Evolutionary conservation across 2,888 invertebrate genomes (phyloP).

Genomic region (Rotaria sp.): DNA sequence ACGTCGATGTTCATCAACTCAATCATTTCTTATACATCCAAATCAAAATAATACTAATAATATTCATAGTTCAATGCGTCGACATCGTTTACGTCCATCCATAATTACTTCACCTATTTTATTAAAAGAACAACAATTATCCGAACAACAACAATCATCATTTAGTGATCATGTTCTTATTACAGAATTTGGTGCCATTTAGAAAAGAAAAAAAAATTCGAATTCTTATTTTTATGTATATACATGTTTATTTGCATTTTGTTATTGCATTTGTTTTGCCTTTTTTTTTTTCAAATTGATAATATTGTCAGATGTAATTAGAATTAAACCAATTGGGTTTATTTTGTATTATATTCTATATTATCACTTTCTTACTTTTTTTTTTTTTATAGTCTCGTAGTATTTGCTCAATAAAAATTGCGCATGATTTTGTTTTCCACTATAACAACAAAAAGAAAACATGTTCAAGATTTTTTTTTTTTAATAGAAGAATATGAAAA

Average conservation of each 20-base stretch:
- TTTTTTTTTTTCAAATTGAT: not conserved
- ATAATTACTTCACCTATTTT: not conserved
- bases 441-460: not conserved
- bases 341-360: not conserved
- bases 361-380: not conserved
- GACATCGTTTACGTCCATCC: not conserved
- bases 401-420: not conserved
- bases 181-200: constrained; percentile 26
- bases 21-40: constrained; percentile 1
- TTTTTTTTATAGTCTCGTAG: not conserved
- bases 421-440: not conserved
- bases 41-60: not conserved
- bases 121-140: not conserved
- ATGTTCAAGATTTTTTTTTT: no score
- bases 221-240: not conserved
- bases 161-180: not conserved
- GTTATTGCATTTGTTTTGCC: not conserved
- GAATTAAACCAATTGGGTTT: not conserved
- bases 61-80: constrained; percentile 3
- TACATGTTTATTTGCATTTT: not conserved
- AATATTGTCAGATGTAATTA: constrained; percentile 14
- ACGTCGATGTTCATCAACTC: constrained; percentile 25
- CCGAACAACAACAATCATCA: not conserved
- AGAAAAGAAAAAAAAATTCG: not conserved
- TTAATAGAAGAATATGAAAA: no score